Evolutionary conservation across 2,113 vertebrate species (phyloP).

Genomic region (Columba janthina): DNA sequence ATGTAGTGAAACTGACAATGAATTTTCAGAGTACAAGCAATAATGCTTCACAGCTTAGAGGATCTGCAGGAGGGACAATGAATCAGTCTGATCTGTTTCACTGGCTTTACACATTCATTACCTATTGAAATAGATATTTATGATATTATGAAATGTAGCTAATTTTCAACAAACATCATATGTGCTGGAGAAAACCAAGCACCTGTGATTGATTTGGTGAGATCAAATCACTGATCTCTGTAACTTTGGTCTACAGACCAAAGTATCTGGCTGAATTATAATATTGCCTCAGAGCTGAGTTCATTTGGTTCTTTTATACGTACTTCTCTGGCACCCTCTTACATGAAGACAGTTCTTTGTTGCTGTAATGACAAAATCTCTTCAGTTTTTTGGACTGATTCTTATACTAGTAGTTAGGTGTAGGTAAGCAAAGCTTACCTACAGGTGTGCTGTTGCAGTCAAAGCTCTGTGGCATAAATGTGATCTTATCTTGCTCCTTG

Average conservation of each 20-base stretch:
- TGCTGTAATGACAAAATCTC: background rate
- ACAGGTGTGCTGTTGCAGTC: constrained; percentile 9
- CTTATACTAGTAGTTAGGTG: background rate
- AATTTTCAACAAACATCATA: background rate
- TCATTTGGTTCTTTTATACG: background rate
- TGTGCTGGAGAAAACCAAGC: background rate
- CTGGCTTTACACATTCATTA: background rate
- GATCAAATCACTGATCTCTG: background rate
- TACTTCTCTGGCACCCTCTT: background rate
- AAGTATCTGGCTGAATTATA: background rate
- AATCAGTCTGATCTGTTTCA: background rate
- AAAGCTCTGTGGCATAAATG: constrained; percentile 7
- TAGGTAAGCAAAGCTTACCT: background rate
- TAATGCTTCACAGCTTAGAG: background rate
- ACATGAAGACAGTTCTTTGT: background rate
- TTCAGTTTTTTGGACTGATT: background rate
- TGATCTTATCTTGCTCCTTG: constrained; percentile 40
- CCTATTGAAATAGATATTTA: background rate
- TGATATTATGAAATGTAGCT: background rate
- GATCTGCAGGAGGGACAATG: background rate
- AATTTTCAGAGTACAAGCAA: background rate
- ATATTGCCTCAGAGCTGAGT: background rate
- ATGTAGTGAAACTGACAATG: background rate
- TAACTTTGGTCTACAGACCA: background rate
- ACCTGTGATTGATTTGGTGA: constrained; percentile 2